Evolutionary conservation across 2,797 vertebrate species (phyloP), one percentile per base, ranked within the genome.

Genomic region (Euphonia xanthogaster): DNA sequence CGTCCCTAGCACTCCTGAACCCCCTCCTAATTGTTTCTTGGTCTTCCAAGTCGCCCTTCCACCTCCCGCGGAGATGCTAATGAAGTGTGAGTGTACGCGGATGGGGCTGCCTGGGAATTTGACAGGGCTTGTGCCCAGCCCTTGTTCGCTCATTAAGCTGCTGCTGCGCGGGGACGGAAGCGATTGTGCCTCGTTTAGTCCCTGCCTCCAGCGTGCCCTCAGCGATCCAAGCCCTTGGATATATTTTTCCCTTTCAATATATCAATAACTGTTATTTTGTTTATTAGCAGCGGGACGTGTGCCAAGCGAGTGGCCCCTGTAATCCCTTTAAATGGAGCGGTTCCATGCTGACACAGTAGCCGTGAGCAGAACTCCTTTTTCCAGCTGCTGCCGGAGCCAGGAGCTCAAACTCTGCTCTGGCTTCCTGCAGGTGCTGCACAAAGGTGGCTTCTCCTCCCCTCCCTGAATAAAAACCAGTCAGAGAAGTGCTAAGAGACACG

Each of bases 91-190:
- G 92, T 1, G 67, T 50, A 55, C 80, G 6, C 13, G 93, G 93
- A 63, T 20, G 85, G 40, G 93, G 81, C 95, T 96, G 94, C 91
- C 80, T 9, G 93, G 95, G 95, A 97, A 93, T 96, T 80, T 80
- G 79, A 45, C 91, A 35, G 89, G 91, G 73, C 94, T 83, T 33
- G 40, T 55, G 78, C 94, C 88, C 91, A 86, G 94, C 86, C 86
- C 92, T 80, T 81, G 89, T 93, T 93, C 91, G 45, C 91, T 94
- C 91, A 88, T 95, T 96, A 95, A 94, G 70, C 95, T 85, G 87
- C 94, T 77, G 94, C 93, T 96, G 92, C 0, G 72, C 8, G 77
- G 53, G 80, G 86, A 55, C 50, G 40, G 76, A 65, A 68, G 35
- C 5, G 10, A 40, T 37, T 45, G 55, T 3, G 5, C 71, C 86